These are phyloP conservation scores for Tipula lateralis DNA, from an alignment of 2,888 invertebrate genomes.

Conservation along the genomic window DNA sequence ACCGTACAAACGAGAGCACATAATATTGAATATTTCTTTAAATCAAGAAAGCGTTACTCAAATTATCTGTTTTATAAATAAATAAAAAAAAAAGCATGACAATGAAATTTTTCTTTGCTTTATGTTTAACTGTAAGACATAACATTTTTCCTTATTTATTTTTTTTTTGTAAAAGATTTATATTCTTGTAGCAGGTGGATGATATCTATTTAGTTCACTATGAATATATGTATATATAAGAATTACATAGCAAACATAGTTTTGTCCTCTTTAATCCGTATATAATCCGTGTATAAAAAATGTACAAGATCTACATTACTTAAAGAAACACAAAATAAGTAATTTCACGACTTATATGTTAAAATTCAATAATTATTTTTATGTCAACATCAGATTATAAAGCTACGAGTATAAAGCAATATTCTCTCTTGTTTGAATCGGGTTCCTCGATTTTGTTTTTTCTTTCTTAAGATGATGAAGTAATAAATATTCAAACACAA, in stretches of 20 bases:
- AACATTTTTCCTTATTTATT: not conserved
- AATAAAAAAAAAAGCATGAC: not conserved
- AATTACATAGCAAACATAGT: not conserved
- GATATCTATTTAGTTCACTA: not conserved
- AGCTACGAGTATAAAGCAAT: not conserved
- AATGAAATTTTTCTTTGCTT: not conserved
- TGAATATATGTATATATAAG: not conserved
- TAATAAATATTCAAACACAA: not conserved
- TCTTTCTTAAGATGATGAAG: not conserved
- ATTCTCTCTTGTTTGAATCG: not conserved
- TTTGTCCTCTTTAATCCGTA: not conserved
- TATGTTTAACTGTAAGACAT: not conserved
- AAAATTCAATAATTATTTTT: conserved; percentile 4
- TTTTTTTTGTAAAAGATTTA: not conserved
- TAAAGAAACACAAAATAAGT: not conserved
- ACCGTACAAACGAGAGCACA: no score
- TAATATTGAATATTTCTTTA: not conserved
- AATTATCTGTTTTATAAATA: not conserved
- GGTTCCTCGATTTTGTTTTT: not conserved
- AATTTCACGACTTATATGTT: conserved; percentile 1
- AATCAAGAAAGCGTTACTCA: not conserved
- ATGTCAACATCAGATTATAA: not conserved
- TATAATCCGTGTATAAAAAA: not conserved
- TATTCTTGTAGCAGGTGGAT: not conserved
- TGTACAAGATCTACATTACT: not conserved